Percentiles rank a stretch among this genome's conserved stretches.
Evolutionary conservation across 2,888 invertebrate genomes (phyloP).

Genomic region (Pilophorus perplexus): DNA sequence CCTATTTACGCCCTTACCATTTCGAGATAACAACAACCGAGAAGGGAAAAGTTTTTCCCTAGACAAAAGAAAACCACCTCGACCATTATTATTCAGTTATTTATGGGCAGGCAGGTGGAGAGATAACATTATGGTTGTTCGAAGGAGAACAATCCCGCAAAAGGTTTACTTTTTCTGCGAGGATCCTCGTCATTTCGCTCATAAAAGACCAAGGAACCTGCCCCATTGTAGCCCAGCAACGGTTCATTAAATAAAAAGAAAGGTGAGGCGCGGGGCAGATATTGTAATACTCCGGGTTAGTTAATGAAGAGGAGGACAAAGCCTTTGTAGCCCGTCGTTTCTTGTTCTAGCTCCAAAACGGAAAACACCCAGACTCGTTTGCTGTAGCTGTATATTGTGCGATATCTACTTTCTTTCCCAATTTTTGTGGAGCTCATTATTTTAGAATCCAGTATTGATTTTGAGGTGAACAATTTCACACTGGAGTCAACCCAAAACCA

Average conservation of each 20-base stretch:
- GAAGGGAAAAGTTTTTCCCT: too few species aligned
- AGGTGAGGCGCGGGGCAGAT: constrained; percentile 6
- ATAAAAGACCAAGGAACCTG: neutral
- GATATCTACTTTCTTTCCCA: too few species aligned
- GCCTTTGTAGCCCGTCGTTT: constrained; percentile 35
- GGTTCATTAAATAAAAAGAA: constrained; percentile 38
- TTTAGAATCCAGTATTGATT: too few species aligned
- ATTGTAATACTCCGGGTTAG: constrained; percentile 31
- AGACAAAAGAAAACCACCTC: too few species aligned
- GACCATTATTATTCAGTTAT: constrained; percentile 15
- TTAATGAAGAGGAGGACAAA: constrained; percentile 35
- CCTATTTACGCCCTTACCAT: too few species aligned
- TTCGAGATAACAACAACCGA: too few species aligned
- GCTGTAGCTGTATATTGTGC: too few species aligned
- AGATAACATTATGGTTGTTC: constrained; percentile 14
- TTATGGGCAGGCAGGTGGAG: constrained; percentile 25
- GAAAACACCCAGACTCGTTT: too few species aligned
- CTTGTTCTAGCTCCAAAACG: constrained; percentile 23
- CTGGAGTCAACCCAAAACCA: too few species aligned
- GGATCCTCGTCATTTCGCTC: neutral
- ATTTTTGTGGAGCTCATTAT: too few species aligned
- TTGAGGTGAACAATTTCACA: too few species aligned
- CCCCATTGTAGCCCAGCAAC: constrained; percentile 9
- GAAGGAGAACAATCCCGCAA: constrained; percentile 2
- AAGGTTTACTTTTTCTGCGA: neutral